Evolutionary conservation across 2,113 vertebrate species (phyloP).

Genomic region (Phyllopteryx taeniolatus): DNA sequence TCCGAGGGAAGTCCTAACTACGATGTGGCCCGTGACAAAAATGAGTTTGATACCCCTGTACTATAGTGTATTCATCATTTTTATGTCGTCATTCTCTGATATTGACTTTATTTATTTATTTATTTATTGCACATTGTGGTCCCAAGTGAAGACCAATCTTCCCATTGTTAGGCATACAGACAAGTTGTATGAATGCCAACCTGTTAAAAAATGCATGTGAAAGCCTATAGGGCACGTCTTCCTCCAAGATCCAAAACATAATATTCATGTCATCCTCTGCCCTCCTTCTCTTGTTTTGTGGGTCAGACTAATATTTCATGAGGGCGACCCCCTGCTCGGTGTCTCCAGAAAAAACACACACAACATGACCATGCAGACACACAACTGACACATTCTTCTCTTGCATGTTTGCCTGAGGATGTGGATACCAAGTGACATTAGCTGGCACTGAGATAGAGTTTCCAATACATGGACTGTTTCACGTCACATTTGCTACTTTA

Average conservation of each 20-base stretch:
- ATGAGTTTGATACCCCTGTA: too few relatives aligned
- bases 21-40: too few relatives aligned
- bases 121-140: neutral
- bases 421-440: neutral
- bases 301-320: slow-evolving; percentile 38
- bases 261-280: slow-evolving; percentile 54
- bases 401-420: neutral
- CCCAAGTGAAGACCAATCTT: neutral
- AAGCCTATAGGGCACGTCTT: slow-evolving; percentile 34
- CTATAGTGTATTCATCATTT: neutral
- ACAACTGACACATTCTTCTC: neutral
- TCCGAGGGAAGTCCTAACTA: too few relatives aligned
- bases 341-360: neutral
- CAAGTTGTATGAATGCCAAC: slow-evolving; percentile 25
- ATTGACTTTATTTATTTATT: neutral
- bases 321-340: neutral
- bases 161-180: slow-evolving; percentile 15
- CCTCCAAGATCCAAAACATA: slow-evolving; percentile 44
- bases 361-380: neutral
- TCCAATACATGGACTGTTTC: neutral
- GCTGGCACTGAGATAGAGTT: neutral
- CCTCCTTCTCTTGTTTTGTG: slow-evolving; percentile 32
- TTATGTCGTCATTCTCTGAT: neutral
- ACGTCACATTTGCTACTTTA: neutral
- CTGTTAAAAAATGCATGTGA: slow-evolving; percentile 51